Percentiles rank a stretch among this genome's conserved stretches.
These are phyloP conservation scores for Connochaetes taurinus DNA, from an alignment of 2,113 vertebrate genomes.

Conservation along the genomic window DNA sequence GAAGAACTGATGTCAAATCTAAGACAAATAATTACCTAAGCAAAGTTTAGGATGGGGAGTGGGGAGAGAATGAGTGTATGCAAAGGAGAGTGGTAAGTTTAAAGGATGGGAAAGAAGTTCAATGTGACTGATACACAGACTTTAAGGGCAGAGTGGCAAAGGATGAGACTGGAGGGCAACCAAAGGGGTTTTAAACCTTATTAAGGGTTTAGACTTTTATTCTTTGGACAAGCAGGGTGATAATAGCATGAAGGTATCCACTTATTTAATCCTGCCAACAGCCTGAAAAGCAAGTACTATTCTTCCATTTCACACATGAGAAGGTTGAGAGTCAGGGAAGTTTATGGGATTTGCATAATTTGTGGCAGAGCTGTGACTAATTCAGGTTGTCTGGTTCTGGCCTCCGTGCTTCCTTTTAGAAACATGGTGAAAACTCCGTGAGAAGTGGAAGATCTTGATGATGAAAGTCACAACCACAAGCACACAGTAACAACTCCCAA, in stretches of 20 bases:
- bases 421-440: neutral
- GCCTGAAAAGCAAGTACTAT: neutral
- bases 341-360: neutral
- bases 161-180: neutral
- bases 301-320: neutral
- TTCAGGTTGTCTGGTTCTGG: neutral
- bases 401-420: neutral
- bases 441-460: neutral
- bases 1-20: neutral
- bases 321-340: neutral
- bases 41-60: neutral
- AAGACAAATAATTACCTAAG: neutral
- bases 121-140: neutral
- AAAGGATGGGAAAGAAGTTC: neutral
- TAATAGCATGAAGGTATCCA: neutral
- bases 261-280: neutral
- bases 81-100: neutral
- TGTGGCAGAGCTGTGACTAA: neutral
- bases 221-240: neutral
- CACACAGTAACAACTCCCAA: neutral
- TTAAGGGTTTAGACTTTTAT: neutral
- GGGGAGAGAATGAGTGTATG: neutral
- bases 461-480: neutral
- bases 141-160: neutral
- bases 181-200: neutral